These are phyloP conservation scores for Cyrtodaria siliqua DNA, from an alignment of 2,888 invertebrate genomes.

Conservation along the genomic window DNA sequence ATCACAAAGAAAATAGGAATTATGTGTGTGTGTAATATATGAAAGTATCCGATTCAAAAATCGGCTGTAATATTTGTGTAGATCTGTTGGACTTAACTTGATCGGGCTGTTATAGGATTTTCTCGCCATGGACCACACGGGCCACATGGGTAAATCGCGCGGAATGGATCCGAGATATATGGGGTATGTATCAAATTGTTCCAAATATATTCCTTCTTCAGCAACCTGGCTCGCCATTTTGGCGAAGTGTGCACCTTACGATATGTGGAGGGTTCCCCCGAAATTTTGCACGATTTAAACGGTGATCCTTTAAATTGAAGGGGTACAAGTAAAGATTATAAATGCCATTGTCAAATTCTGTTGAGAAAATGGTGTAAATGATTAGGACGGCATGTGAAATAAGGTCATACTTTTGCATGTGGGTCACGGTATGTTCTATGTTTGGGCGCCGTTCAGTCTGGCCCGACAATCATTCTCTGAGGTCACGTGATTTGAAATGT, in stretches of 20 bases:
- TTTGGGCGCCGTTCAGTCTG: conserved; percentile 64
- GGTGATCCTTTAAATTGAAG: background rate
- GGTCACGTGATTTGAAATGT: conserved; percentile 55
- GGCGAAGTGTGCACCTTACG: conserved; percentile 8
- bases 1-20: conserved; percentile 54
- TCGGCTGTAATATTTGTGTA: conserved; percentile 5
- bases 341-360: background rate
- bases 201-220: conserved; percentile 9
- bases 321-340: background rate
- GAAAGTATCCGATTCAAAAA: conserved; percentile 17
- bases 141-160: conserved; percentile 24
- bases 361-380: background rate
- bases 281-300: background rate
- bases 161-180: conserved; percentile 53
- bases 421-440: conserved; percentile 48
- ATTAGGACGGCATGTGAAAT: conserved; percentile 7
- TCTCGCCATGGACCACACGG: conserved; percentile 20
- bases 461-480: conserved; percentile 50
- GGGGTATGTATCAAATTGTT: conserved; percentile 40
- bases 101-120: conserved; percentile 23
- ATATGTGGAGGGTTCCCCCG: conserved; percentile 20
- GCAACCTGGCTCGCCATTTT: conserved; percentile 50
- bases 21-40: conserved; percentile 18
- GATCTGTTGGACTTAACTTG: conserved; percentile 18
- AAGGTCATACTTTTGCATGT: conserved; percentile 31